phyloP scores from a whole-genome alignment of 2,113 vertebrate genomes.

The Chelonoidis abingdonii region DNA sequence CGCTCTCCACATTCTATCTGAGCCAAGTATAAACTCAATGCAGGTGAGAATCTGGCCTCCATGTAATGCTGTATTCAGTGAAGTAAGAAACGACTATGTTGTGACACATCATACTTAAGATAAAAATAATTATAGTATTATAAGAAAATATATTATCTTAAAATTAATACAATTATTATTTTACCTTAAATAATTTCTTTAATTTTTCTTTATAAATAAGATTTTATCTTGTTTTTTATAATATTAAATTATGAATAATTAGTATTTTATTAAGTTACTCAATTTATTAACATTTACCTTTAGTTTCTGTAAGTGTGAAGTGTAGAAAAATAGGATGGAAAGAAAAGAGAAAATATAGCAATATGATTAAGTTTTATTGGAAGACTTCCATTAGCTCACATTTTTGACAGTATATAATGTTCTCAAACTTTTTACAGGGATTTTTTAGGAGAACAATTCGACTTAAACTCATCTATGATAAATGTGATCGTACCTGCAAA shows the following conservation, averaged over 20 bases:
- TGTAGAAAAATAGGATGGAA: not conserved
- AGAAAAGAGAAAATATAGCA: not conserved
- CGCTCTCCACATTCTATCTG: not conserved
- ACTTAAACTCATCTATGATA: constrained; percentile 93
- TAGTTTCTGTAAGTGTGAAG: not conserved
- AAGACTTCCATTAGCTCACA: not conserved
- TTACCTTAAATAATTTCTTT: too few relatives aligned
- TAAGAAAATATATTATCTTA: too few relatives aligned
- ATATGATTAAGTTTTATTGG: not conserved
- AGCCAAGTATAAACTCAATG: not conserved
- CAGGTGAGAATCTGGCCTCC: not conserved
- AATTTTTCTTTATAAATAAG: not conserved
- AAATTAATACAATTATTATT: too few relatives aligned
- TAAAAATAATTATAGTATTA: too few relatives aligned
- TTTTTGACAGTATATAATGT: not conserved
- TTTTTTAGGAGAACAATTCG: constrained; percentile 96
- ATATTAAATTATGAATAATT: too few relatives aligned
- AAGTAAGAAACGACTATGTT: not conserved
- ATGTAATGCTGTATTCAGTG: not conserved
- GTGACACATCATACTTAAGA: not conserved
- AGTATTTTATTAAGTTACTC: too few relatives aligned
- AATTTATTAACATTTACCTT: not conserved
- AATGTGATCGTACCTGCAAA: constrained; percentile 93
- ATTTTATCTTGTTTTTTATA: not conserved
- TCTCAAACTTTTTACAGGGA: constrained; percentile 78